These are phyloP conservation scores for Petromus typicus DNA, from an alignment of 2,113 vertebrate species.

Conservation along the genomic window DNA sequence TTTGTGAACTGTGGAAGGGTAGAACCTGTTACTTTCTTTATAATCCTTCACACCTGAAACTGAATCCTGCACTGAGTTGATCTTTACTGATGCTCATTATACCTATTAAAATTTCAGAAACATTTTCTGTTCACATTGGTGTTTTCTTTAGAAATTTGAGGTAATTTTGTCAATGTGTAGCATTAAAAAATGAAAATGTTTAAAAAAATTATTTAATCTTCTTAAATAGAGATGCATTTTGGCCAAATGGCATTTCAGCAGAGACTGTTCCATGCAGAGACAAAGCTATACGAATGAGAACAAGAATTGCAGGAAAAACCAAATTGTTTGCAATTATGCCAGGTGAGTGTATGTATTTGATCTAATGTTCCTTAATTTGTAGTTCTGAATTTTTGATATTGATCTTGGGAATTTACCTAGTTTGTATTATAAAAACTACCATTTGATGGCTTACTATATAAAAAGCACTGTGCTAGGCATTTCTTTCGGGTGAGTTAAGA, in stretches of 20 bases:
- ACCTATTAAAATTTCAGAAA: constrained; percentile 47
- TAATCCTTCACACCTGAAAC: constrained; percentile 4
- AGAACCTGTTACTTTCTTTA: constrained; percentile 34
- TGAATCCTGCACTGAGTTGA: background rate
- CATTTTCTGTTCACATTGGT: constrained; percentile 37
- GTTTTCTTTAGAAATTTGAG: constrained; percentile 49
- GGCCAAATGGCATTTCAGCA: constrained; percentile 98
- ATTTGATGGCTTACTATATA: background rate
- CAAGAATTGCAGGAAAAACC: constrained; percentile 96
- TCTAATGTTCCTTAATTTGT: constrained; percentile 53
- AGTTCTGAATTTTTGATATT: constrained; percentile 2
- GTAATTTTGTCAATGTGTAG: constrained; percentile 42
- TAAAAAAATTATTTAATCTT: constrained; percentile 76
- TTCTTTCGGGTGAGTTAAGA: background rate
- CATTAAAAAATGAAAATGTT: constrained; percentile 67
- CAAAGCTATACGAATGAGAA: constrained; percentile 96
- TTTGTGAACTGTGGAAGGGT: background rate
- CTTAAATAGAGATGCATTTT: constrained; percentile 95
- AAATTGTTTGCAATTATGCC: constrained; percentile 98
- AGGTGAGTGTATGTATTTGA: constrained; percentile 86
- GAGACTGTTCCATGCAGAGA: constrained; percentile 94
- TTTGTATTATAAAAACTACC: background rate
- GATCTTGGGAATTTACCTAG: background rate
- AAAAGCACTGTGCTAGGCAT: background rate
- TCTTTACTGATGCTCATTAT: background rate